Evolutionary conservation across 2,797 vertebrate genomes (phyloP).

Genomic region (Anabacerthia variegaticeps): DNA sequence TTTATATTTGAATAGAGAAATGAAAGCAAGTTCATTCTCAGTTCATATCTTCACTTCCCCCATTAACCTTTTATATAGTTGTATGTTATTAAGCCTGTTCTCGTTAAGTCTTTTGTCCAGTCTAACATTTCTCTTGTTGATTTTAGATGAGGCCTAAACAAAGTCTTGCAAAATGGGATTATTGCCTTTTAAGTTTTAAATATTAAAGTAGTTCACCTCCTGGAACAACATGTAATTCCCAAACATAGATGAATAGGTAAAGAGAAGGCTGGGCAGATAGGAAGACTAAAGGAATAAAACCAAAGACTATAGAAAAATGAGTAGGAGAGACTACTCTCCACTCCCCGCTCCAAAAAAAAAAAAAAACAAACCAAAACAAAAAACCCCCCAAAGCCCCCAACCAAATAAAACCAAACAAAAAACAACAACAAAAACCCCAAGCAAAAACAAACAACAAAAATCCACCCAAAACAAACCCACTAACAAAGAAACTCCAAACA

Average conservation of each 20-base stretch:
- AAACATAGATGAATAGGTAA: not conserved
- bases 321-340: not conserved
- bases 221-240: not conserved
- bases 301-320: not conserved
- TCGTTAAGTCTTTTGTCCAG: not conserved
- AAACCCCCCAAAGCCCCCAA: not conserved
- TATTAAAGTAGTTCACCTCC: not conserved
- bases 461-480: not conserved
- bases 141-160: not conserved
- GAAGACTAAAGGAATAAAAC: not conserved
- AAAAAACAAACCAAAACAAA: not conserved
- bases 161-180: not conserved
- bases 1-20: slow-evolving; percentile 26
- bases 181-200: not conserved
- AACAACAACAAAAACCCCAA: not conserved
- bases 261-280: not conserved
- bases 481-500: not conserved
- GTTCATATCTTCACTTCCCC: not conserved
- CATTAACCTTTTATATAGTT: not conserved
- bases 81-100: not conserved
- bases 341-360: accelerated
- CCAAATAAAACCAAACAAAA: not conserved
- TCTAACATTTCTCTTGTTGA: not conserved
- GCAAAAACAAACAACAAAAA: not conserved
- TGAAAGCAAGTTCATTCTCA: not conserved